These are phyloP conservation scores for Clarias macrocephalus DNA, from an alignment of 2,113 vertebrate species.

Conservation along the genomic window DNA sequence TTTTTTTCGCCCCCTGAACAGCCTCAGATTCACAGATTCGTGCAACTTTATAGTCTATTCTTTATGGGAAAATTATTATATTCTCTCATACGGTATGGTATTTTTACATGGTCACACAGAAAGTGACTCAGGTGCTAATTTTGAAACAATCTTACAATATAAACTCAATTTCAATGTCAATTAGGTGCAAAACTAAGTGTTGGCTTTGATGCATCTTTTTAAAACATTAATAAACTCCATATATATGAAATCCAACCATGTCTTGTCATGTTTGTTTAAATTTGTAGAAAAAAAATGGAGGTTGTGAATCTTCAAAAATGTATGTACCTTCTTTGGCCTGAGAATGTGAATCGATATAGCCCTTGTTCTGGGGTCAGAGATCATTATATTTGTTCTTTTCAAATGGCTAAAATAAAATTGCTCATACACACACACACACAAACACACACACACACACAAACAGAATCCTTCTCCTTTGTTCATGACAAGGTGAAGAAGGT, in stretches of 20 bases:
- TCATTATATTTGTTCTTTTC: background rate
- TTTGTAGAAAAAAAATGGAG: background rate
- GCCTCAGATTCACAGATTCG: background rate
- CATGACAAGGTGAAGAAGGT: constrained; percentile 1
- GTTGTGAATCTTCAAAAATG: background rate
- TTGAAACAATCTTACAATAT: background rate
- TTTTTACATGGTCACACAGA: background rate
- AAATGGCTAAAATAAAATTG: constrained; percentile 8
- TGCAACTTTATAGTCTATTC: background rate
- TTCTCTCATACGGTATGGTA: background rate
- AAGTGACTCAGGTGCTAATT: background rate
- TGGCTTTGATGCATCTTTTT: background rate
- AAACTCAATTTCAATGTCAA: background rate
- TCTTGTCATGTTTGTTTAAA: background rate
- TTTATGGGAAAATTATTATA: background rate
- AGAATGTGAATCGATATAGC: background rate
- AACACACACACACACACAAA: background rate
- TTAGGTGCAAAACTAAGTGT: background rate
- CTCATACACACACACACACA: background rate
- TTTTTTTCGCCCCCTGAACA: background rate
- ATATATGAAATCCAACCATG: background rate
- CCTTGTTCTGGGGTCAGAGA: background rate
- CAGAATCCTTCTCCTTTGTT: background rate
- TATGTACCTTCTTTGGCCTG: background rate
- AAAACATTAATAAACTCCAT: background rate